phyloP scores from a whole-genome alignment of 2,113 vertebrate genomes.

The Cryptotis parvus region DNA sequence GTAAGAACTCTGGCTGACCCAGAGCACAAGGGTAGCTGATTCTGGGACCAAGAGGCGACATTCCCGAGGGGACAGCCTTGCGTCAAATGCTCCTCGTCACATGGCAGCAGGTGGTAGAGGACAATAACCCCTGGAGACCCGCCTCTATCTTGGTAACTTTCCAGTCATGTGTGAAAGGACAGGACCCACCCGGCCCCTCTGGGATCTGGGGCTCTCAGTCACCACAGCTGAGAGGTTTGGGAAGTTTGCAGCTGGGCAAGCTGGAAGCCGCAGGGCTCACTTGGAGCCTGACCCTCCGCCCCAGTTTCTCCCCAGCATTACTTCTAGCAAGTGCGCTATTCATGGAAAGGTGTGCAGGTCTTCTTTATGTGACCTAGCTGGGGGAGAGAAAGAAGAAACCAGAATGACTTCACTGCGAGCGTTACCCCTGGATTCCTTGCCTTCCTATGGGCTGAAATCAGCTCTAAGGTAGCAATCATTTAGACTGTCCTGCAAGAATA shows the following conservation, averaged over 20 bases:
- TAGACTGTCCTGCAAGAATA: background rate
- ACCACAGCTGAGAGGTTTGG: background rate
- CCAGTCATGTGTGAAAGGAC: background rate
- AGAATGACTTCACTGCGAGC: background rate
- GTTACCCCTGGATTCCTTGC: conserved; percentile 1
- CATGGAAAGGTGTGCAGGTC: background rate
- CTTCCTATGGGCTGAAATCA: background rate
- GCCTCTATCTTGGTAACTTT: background rate
- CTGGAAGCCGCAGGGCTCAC: background rate
- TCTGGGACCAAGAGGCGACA: background rate
- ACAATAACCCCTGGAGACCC: background rate
- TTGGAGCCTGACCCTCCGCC: background rate
- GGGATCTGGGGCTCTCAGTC: background rate
- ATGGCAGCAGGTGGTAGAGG: background rate
- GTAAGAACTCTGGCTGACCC: background rate
- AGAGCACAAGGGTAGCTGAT: background rate
- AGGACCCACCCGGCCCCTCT: background rate
- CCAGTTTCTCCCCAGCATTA: background rate
- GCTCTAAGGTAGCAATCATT: background rate
- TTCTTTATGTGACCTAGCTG: background rate
- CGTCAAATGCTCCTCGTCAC: background rate
- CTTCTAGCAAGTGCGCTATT: background rate
- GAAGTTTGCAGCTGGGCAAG: background rate
- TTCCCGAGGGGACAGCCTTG: background rate
- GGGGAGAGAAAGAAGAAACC: background rate